Base-by-base conservation (phyloP, 2,113 vertebrate genomes). In the Silurus asotus region DNA sequence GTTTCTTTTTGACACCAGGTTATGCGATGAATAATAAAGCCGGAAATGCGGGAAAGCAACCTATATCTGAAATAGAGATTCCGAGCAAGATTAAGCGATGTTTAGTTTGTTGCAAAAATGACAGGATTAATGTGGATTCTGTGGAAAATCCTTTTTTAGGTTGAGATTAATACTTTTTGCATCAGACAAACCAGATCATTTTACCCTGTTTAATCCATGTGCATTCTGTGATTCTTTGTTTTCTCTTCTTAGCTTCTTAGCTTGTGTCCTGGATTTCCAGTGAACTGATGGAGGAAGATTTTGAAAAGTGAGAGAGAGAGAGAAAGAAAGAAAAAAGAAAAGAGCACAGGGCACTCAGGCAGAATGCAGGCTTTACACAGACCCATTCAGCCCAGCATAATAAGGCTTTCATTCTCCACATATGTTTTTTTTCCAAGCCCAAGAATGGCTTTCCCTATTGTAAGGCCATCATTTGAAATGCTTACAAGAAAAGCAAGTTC, bases 381-480 rank as follows among this genome's bases (percentile, higher is more conserved):
- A 56, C 89, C 89, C 90, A 94, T 94, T 94, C 93, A 94, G 81
- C 84, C 84, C 81, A 56, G 81, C 84, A 94, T 92, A 94, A 94
- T 92, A 88, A 91, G 90, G 92, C 92, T 93, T 94, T 94, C 93
- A 94, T 92, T 92, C 90, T 89, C 89, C 87, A 88, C 89, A 87
- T 91, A 90, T 88, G 92, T 93, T 92, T 95, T 93, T 93, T 92
- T 92, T 55, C 87, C 89, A 87, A 85, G 91, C 75, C 89, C 88
- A 88, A 89, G 88, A 90, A 90, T 90, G 88, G 92, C 91, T 90
- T 85, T 90, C 88, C 90, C 90, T 90, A 90, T 92, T 94, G 93
- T 92, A 88, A 90, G 87, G 90, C 89, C 91, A 89, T 92, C 90
- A 88, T 92, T 91, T 89, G 87, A 92, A 90, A 87, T 90, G 89